Conservation (phyloP, 2,797 vertebrate species). For the Enteromius trimaculatus region DNA sequence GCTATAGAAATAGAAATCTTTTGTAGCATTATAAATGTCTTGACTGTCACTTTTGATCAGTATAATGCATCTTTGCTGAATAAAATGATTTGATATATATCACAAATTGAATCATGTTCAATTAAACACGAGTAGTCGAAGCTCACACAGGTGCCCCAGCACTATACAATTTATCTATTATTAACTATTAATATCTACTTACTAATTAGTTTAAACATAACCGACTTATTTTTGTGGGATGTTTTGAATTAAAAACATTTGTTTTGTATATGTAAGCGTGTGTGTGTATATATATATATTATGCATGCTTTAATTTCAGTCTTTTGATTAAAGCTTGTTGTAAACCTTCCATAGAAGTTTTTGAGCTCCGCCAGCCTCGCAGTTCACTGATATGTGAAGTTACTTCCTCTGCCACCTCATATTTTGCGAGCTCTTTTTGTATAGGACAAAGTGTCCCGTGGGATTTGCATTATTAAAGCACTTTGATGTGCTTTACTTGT, state of each 20-base stretch:
- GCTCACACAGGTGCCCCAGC: neutral
- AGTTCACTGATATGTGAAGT: slow-evolving; percentile 9
- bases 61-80: neutral
- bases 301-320: slow-evolving; percentile 3
- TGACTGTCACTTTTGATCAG: neutral
- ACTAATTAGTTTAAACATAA: neutral
- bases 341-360: neutral
- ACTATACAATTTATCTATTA: neutral
- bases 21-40: neutral
- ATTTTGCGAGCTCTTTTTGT: slow-evolving; percentile 45
- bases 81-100: neutral
- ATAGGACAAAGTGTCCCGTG: slow-evolving; percentile 69
- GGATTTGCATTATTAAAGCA: slow-evolving; percentile 80
- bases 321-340: slow-evolving; percentile 3
- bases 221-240: neutral
- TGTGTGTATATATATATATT: neutral
- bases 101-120: neutral
- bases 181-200: neutral
- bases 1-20: neutral
- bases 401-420: slow-evolving; percentile 34
- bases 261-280: neutral
- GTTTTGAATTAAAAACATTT: neutral
- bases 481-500: slow-evolving; percentile 79
- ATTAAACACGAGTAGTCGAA: neutral
- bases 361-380: neutral